These are phyloP conservation scores for Paguma larvata DNA, from an alignment of 2,797 vertebrate species.

Conservation along the genomic window DNA sequence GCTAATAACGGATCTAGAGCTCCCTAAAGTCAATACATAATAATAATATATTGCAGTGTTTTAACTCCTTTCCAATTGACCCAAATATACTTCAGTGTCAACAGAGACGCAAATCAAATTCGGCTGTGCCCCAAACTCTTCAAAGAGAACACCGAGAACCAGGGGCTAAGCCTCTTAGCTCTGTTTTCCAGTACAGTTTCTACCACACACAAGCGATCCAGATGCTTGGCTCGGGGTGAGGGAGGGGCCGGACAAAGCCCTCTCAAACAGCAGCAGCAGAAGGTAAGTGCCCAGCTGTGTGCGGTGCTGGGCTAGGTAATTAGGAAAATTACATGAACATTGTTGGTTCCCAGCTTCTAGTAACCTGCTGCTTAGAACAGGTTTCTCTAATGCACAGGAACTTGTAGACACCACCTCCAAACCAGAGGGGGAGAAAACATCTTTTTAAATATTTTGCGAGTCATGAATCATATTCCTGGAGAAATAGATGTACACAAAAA, in stretches of 20 bases:
- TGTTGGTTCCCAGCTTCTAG: neutral
- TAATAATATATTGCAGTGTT: neutral
- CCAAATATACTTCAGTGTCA: slow-evolving; percentile 47
- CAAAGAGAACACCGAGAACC: slow-evolving; percentile 58
- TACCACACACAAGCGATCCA: slow-evolving; percentile 65
- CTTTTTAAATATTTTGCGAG: neutral
- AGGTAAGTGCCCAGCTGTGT: slow-evolving; percentile 54
- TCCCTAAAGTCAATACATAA: neutral
- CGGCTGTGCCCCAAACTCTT: slow-evolving; percentile 47
- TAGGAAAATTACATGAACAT: slow-evolving; percentile 12
- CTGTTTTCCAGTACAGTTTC: slow-evolving; percentile 74
- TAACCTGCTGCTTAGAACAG: neutral
- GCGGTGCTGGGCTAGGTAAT: neutral
- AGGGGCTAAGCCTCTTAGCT: slow-evolving; percentile 47
- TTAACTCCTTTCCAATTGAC: slow-evolving; percentile 56
- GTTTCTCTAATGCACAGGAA: neutral
- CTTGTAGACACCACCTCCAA: neutral
- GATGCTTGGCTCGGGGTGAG: slow-evolving; percentile 67
- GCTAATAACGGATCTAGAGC: neutral
- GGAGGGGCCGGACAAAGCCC: slow-evolving; percentile 64
- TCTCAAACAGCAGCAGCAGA: slow-evolving; percentile 65
- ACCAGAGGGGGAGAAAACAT: neutral
- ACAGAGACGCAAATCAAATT: slow-evolving; percentile 52
- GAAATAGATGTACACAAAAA: neutral
- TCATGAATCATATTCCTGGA: neutral